Evolutionary conservation across 2,888 invertebrate species (phyloP), one percentile per base, ranked within the genome.

Genomic region (Eumerus sabulonum): DNA sequence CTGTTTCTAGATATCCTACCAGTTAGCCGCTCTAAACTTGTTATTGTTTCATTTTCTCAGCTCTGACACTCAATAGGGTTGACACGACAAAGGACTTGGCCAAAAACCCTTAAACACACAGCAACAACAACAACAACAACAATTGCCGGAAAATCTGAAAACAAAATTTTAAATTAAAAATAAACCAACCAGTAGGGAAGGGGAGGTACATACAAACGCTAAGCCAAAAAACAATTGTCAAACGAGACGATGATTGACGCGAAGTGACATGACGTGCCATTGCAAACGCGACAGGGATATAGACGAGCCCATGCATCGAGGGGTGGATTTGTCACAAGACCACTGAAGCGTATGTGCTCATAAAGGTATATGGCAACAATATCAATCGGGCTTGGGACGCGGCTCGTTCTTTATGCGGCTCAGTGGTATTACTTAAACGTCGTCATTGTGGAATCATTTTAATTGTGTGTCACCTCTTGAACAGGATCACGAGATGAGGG

Each of bases 181-280:
- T 74, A 70, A 74, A 74, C 73, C 74, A 68, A 62, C 54, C 42
- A 14, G 16, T 40, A 16, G 35, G 12, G 12, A 4, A 27, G 27
- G 7, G 27, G 27, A 27, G 27, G n/a, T 38, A 57, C 16, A 19
- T 17, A 40, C 36, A 51, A 59, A 51, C 14, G 19, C 16, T 18
- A 51, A 66, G 59, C 48, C 54, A 54, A 67, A 27, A 68, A 74
- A 64, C 68, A 64, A 79, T 79, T 74, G 74, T 74, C 68, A 57
- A 79, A 74, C 68, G 67, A 79, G 73, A 73, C 50, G 79, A 68
- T 79, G 79, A 79, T 79, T 79, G 79, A 79, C 79, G 68, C 70
- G 74, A 79, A 79, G 79, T 79, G 79, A 74, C 68, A 53, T 79
- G 70, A 79, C 79, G 79, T 79, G 79, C 73, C 74, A 79, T 74